These are phyloP conservation scores for Cistogaster globosa DNA, from an alignment of 2,888 invertebrate genomes.

Conservation along the genomic window DNA sequence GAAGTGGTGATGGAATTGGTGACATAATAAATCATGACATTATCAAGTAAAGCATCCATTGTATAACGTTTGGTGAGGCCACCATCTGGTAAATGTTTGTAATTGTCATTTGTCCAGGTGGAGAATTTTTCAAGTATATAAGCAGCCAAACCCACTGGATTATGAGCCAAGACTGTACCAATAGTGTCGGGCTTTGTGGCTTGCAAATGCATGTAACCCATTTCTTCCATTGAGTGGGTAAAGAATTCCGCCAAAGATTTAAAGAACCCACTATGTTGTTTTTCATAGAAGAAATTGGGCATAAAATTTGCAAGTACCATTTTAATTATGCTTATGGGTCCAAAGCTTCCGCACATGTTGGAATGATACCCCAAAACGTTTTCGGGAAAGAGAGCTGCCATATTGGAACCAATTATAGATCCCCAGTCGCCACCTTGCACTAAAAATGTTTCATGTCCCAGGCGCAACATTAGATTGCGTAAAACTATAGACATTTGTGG, in stretches of 20 bases:
- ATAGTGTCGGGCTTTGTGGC: conserved; percentile 95
- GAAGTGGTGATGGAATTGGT: conserved; percentile 89
- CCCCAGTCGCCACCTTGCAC: conserved; percentile 95
- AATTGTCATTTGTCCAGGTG: conserved; percentile 86
- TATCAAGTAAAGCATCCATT: conserved; percentile 86
- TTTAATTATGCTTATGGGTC: conserved; percentile 79
- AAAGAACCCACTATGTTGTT: conserved; percentile 83
- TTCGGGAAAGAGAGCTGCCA: conserved; percentile 87
- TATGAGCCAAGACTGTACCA: conserved; percentile 84
- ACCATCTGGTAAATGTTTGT: conserved; percentile 85
- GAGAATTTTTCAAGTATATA: conserved; percentile 95
- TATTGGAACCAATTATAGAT: conserved; percentile 84
- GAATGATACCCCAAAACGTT: conserved; percentile 85
- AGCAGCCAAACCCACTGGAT: conserved; percentile 92
- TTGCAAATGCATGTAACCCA: conserved; percentile 89
- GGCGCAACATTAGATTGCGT: conserved; percentile 87
- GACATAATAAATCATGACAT: conserved; percentile 92
- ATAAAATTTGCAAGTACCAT: conserved; percentile 83
- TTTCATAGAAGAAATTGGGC: conserved; percentile 85
- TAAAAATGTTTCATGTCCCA: conserved; percentile 87
- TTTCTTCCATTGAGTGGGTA: conserved; percentile 81
- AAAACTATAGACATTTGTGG: conserved; percentile 85
- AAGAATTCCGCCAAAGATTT: conserved; percentile 81
- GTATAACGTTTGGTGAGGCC: conserved; percentile 85
- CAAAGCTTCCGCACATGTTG: conserved; percentile 85